phyloP scores from a whole-genome alignment of 2,113 vertebrate species.

The Cichladusa arquata region DNA sequence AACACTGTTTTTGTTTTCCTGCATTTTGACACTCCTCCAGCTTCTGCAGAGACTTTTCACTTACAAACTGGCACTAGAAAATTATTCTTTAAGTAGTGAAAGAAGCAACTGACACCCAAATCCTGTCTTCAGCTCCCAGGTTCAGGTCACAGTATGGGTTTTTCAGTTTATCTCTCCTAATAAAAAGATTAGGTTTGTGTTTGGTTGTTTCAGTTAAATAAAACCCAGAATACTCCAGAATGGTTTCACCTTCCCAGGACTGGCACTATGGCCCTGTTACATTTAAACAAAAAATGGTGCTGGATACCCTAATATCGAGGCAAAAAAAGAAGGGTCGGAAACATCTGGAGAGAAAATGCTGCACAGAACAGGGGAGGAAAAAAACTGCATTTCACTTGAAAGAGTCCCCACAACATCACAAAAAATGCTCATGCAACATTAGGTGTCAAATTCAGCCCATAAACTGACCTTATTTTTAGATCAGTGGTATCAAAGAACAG shows the following conservation, averaged over 20 bases:
- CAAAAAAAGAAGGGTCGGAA: not conserved
- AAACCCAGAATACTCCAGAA: not conserved
- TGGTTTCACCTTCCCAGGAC: not conserved
- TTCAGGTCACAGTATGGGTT: not conserved
- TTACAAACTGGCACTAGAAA: not conserved
- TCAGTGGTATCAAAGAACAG: not conserved
- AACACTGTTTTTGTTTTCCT: not conserved
- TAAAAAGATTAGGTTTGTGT: not conserved
- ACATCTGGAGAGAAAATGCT: not conserved
- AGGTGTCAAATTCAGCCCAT: not conserved
- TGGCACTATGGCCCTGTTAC: not conserved
- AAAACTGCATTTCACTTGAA: not conserved
- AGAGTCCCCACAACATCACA: not conserved
- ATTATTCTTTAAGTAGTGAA: not conserved
- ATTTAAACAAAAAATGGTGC: not conserved
- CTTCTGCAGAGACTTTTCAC: not conserved
- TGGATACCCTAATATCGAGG: not conserved
- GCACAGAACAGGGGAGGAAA: not conserved
- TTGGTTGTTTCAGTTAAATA: not conserved
- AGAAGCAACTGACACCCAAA: not conserved
- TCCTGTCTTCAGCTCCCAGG: not conserved
- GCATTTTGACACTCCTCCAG: not conserved
- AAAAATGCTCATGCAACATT: rapidly evolving
- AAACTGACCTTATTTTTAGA: not conserved
- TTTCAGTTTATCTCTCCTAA: not conserved